A percentile compares a stretch with the other conserved stretches of the same genome.
phyloP scores from a whole-genome alignment of 2,888 invertebrate species.

The Harmothoe impar region DNA sequence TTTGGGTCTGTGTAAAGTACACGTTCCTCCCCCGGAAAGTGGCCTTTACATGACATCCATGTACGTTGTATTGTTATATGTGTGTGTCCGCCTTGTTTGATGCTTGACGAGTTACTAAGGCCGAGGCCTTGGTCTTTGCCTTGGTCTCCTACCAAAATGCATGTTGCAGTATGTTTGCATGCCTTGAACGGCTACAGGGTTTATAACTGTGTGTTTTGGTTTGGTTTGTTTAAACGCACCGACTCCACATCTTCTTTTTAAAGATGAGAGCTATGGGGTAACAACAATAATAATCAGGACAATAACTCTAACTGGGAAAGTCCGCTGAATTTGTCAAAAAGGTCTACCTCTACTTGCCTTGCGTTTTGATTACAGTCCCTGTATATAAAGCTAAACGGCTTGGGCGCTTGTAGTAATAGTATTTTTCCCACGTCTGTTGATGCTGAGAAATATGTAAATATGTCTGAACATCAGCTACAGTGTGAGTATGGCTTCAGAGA shows the following conservation, averaged over 20 bases:
- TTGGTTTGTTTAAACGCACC: not conserved
- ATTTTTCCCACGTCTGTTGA: no score
- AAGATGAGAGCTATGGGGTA: not conserved
- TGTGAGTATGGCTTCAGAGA: no score
- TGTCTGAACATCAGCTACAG: no score
- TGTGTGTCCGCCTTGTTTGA: not conserved
- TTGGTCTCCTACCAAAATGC: slow-evolving; percentile 3
- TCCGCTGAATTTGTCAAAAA: not conserved
- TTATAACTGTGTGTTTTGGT: slow-evolving; percentile 23
- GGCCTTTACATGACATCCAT: not conserved
- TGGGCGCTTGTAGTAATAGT: no score
- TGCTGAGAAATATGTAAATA: no score
- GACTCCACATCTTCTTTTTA: not conserved
- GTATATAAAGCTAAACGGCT: not conserved
- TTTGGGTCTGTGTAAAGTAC: not conserved
- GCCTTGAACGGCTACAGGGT: slow-evolving; percentile 29
- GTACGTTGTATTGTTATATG: not conserved
- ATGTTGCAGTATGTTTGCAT: slow-evolving; percentile 44
- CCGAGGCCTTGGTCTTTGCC: not conserved
- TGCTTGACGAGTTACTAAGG: slow-evolving; percentile 7
- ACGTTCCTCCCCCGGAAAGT: not conserved
- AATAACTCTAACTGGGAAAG: slow-evolving; percentile 16
- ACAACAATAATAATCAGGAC: not conserved
- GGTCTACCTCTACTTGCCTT: slow-evolving; percentile 12
- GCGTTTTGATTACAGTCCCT: slow-evolving; percentile 56